phyloP scores from a whole-genome alignment of 2,797 vertebrate species.

The Nyctibius grandis region DNA sequence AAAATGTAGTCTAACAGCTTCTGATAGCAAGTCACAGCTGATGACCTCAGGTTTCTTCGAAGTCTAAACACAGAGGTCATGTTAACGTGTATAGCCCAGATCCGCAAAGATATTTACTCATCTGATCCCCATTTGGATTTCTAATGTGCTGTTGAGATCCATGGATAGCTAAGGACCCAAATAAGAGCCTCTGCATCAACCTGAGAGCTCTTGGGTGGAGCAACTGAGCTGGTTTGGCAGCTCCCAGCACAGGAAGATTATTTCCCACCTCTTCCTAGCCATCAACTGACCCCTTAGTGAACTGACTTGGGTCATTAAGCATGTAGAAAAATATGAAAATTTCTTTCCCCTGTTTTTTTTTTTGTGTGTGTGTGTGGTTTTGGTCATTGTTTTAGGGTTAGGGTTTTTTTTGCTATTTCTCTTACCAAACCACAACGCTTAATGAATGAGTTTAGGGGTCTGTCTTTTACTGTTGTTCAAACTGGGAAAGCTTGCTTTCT shows the following conservation, averaged over 20 bases:
- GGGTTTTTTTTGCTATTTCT: neutral
- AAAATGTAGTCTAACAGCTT: neutral
- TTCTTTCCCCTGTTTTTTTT: neutral
- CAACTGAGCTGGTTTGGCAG: neutral
- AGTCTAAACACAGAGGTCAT: neutral
- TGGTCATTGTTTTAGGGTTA: neutral
- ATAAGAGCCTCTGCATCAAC: neutral
- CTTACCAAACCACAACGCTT: neutral
- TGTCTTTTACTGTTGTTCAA: neutral
- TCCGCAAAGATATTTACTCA: neutral
- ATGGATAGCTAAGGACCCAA: neutral
- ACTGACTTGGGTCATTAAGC: neutral
- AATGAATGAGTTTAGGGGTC: neutral
- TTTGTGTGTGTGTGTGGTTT: accelerated
- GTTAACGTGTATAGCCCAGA: neutral
- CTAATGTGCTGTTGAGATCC: neutral
- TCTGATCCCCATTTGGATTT: neutral
- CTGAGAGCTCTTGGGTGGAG: neutral
- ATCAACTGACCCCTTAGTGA: neutral
- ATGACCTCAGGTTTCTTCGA: neutral
- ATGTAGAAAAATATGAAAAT: neutral
- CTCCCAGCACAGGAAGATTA: neutral
- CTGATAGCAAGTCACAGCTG: neutral
- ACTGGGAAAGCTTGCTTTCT: neutral
- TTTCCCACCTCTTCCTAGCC: neutral